Percentiles rank a stretch among this genome's conserved stretches.
Conservation (phyloP, 2,888 invertebrate genomes). For the Tinea trinotella region DNA sequence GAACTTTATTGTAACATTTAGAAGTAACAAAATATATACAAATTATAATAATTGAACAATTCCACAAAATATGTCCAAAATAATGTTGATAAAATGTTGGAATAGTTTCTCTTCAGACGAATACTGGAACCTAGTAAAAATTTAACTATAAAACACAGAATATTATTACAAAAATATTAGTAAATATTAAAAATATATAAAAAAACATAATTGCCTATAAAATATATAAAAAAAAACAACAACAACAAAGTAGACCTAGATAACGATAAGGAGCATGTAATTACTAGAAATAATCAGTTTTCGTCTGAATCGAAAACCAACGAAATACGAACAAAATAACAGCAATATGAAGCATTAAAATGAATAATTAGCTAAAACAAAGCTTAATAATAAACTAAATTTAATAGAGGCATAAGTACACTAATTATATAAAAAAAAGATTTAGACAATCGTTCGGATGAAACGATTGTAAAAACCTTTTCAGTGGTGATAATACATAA, state of each 20-base stretch:
- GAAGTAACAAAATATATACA: not conserved
- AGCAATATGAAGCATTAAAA: not conserved
- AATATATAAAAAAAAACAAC: no score
- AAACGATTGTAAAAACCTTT: slow-evolving; percentile 16
- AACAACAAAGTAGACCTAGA: no score
- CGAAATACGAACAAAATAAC: no score
- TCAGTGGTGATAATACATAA: not conserved
- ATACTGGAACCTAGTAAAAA: not conserved
- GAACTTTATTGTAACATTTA: no score
- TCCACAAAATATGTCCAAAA: not conserved
- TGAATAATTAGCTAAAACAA: not conserved
- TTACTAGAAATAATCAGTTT: no score
- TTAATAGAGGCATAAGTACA: not conserved
- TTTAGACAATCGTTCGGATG: slow-evolving; percentile 18
- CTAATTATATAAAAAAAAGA: no score
- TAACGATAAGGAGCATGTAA: no score
- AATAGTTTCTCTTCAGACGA: not conserved
- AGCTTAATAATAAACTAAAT: not conserved
- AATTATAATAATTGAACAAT: not conserved
- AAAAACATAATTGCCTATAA: no score
- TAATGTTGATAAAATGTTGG: not conserved
- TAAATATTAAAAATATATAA: no score
- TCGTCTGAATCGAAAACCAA: no score
- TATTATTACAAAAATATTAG: no score
- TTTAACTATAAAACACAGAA: no score